phyloP scores from a whole-genome alignment of 1,140 invertebrate genomes.

The Danaus plexippus region DNA sequence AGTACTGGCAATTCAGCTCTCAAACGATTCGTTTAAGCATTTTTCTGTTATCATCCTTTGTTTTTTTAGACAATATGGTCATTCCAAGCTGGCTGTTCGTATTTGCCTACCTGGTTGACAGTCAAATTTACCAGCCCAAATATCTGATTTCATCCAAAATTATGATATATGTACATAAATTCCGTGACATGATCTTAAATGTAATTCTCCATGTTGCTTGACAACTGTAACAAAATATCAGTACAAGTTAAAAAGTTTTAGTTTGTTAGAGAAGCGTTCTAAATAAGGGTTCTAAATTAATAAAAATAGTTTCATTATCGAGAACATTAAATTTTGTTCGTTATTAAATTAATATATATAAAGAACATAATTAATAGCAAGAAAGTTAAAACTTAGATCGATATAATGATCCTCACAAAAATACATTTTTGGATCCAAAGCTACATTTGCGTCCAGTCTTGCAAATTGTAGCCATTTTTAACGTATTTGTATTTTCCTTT shows the following conservation, averaged over 20 bases:
- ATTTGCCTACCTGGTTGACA: conserved; percentile 21
- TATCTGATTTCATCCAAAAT: conserved; percentile 28
- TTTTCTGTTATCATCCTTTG: too few relatives aligned
- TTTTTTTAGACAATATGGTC: too few relatives aligned
- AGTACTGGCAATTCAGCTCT: too few relatives aligned
- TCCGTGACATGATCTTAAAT: conserved; percentile 35
- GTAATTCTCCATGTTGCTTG: conserved; percentile 42
- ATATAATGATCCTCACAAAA: conserved; percentile 5
- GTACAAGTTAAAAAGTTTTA: conserved; percentile 2
- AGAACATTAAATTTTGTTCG: too few relatives aligned
- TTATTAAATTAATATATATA: too few relatives aligned
- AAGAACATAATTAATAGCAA: too few relatives aligned
- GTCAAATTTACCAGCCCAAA: conserved; percentile 26
- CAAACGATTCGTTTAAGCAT: too few relatives aligned
- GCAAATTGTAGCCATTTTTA: conserved; percentile 20
- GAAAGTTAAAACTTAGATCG: conserved; percentile 3
- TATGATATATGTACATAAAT: conserved; percentile 25
- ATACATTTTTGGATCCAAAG: not conserved
- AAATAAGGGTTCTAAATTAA: not conserved
- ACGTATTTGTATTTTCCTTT: conserved; percentile 12
- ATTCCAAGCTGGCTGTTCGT: too few relatives aligned
- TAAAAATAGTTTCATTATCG: not conserved
- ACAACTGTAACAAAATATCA: conserved; percentile 26
- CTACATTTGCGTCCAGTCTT: conserved; percentile 1
- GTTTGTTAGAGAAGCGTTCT: conserved; percentile 1